These are phyloP conservation scores for Drosophila micromelanica DNA, from an alignment of 1,140 invertebrate genomes.

Conservation along the genomic window DNA sequence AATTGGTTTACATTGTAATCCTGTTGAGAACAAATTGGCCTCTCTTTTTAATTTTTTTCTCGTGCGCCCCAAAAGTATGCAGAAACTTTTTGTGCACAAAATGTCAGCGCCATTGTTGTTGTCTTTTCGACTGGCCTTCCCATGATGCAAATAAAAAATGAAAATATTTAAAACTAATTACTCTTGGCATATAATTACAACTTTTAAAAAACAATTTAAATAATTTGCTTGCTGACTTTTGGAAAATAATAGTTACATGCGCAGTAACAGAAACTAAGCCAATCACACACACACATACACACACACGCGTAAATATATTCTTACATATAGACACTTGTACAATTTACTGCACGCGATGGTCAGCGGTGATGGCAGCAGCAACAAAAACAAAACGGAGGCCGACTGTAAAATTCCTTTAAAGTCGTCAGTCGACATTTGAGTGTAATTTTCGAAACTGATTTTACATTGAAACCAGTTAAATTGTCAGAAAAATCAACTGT, in stretches of 20 bases:
- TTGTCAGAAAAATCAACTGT: conserved; percentile 85
- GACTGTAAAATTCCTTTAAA: conserved; percentile 77
- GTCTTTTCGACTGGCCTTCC: conserved; percentile 8
- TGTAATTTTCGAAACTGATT: conserved; percentile 84
- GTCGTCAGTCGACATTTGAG: conserved; percentile 72
- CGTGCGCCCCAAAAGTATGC: conserved; percentile 70
- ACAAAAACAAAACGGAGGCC: conserved; percentile 26
- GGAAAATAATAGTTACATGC: conserved; percentile 62
- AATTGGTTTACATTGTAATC: no score
- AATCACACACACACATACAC: conserved; percentile 15
- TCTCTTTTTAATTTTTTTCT: not conserved
- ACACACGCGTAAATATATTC: conserved; percentile 4
- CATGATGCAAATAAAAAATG: not conserved
- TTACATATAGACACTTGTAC: conserved; percentile 26
- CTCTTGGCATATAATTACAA: conserved; percentile 65
- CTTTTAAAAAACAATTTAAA: conserved; percentile 77
- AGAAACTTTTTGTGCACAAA: conserved; percentile 17
- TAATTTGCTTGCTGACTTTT: conserved; percentile 74
- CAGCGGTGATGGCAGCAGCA: conserved; percentile 45
- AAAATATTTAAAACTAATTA: conserved; percentile 66
- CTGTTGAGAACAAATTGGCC: not conserved
- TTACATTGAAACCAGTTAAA: conserved; percentile 84
- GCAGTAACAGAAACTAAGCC: conserved; percentile 30
- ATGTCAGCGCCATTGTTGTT: conserved; percentile 31
- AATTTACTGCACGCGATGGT: conserved; percentile 81